Percentiles rank a stretch among this genome's conserved stretches.
phyloP scores from a whole-genome alignment of 1,140 invertebrate genomes.

The Dreissena rostriformis region DNA sequence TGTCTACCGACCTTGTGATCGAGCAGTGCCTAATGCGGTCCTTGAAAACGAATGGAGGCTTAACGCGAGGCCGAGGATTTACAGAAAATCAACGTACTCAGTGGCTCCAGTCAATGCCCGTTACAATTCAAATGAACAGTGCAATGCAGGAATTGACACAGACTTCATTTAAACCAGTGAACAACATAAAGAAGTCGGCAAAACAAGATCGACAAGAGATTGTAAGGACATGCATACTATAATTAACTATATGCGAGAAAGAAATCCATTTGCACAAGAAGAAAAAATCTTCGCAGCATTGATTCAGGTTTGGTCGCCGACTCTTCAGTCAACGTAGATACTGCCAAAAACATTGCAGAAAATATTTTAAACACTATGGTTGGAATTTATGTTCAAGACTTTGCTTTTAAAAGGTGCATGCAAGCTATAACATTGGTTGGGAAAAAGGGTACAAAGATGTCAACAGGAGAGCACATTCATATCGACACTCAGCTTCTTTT shows the following conservation, averaged over 20 bases:
- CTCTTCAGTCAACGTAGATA: constrained; percentile 25
- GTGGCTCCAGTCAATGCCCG: constrained; percentile 33
- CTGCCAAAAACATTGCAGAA: constrained; percentile 10
- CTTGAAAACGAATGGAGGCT: constrained; percentile 36
- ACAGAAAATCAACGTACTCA: constrained; percentile 20
- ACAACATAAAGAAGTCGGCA: constrained; percentile 21
- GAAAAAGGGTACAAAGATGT: not conserved
- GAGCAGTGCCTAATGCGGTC: constrained; percentile 67
- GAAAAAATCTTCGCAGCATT: not conserved
- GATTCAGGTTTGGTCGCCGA: constrained; percentile 31
- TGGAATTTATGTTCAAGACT: not conserved
- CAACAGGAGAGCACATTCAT: not conserved
- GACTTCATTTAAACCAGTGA: constrained; percentile 12
- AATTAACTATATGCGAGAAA: not conserved
- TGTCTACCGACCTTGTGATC: constrained; percentile 77
- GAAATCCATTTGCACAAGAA: not conserved
- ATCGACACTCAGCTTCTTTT: constrained; percentile 19
- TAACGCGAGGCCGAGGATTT: constrained; percentile 51
- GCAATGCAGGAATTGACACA: constrained; percentile 41
- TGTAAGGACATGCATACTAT: not conserved
- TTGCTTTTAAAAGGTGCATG: constrained; percentile 7
- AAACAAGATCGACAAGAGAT: constrained; percentile 9
- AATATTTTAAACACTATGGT: constrained; percentile 12
- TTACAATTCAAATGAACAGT: constrained; percentile 29
- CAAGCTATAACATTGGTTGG: constrained; percentile 33